These are phyloP conservation scores for Cassiopea andromeda DNA, from an alignment of 30 jellyfish, hydroid and myxozoan genomes.

Conservation along the genomic window DNA sequence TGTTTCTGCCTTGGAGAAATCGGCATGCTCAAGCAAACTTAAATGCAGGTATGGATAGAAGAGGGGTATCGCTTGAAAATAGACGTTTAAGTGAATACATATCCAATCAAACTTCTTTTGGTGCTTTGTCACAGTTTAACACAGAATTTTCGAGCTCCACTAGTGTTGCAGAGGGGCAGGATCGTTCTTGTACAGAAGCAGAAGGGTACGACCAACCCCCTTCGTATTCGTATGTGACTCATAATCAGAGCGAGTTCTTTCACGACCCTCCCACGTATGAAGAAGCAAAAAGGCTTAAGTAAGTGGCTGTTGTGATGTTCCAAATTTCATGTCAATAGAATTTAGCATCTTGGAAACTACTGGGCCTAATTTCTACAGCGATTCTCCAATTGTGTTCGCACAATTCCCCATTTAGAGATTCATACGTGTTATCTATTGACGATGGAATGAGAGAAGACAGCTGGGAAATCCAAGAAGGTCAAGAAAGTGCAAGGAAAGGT, in stretches of 20 bases:
- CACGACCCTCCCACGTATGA: conserved; percentile 24
- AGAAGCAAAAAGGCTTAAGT: not conserved
- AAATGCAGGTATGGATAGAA: not conserved
- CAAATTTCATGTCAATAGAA: no score
- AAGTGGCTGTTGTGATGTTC: no score
- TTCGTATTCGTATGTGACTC: conserved; percentile 10
- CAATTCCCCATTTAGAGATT: no score
- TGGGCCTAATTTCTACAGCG: no score
- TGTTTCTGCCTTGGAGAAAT: conserved; percentile 12
- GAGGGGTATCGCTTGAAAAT: not conserved
- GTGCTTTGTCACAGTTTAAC: not conserved
- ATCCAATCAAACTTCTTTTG: not conserved
- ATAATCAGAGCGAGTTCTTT: not conserved
- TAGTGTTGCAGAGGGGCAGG: not conserved
- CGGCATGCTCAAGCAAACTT: not conserved
- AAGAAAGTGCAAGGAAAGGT: no score
- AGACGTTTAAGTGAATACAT: not conserved
- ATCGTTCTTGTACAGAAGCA: not conserved
- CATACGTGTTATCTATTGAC: no score
- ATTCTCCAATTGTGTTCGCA: no score
- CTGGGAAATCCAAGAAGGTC: no score
- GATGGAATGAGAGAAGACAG: no score
- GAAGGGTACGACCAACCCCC: conserved; percentile 22
- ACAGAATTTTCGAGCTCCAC: not conserved
- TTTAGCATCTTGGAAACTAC: no score